These are phyloP conservation scores for Archips crataeganus DNA, from an alignment of 2,888 invertebrate species.

Conservation along the genomic window DNA sequence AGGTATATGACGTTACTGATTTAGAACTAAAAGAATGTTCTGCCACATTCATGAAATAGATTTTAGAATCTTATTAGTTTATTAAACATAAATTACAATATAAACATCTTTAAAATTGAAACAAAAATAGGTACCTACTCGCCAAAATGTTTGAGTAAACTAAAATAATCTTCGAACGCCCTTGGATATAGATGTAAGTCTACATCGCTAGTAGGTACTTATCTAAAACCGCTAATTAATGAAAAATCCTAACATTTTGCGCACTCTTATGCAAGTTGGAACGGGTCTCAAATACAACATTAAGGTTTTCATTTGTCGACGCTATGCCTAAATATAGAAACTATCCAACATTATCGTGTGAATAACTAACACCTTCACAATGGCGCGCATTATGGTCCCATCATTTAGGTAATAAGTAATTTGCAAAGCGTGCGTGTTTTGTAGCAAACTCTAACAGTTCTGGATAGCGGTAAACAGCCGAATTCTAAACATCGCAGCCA, in stretches of 20 bases:
- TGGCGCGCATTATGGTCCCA: constrained; percentile 23
- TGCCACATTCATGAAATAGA: no score
- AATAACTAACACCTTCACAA: constrained; percentile 39
- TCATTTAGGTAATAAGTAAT: constrained; percentile 49
- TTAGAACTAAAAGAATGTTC: no score
- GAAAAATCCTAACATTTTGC: background rate
- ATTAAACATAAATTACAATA: no score
- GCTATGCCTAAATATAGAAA: constrained; percentile 6
- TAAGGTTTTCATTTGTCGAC: background rate
- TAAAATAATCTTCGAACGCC: no score
- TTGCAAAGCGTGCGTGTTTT: constrained; percentile 58
- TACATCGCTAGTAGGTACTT: no score
- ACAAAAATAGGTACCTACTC: no score
- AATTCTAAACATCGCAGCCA: constrained; percentile 53
- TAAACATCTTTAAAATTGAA: no score
- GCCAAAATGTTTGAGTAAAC: no score
- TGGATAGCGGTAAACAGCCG: constrained; percentile 59
- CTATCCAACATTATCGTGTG: constrained; percentile 32
- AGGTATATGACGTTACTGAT: background rate
- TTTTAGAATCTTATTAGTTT: no score
- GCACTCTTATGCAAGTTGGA: background rate
- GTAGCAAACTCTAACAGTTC: constrained; percentile 44
- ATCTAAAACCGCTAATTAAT: no score
- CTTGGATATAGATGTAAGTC: no score
- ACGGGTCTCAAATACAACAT: background rate